Evolutionary conservation across 2,888 invertebrate species (phyloP).

Genomic region (Agrochola lota): DNA sequence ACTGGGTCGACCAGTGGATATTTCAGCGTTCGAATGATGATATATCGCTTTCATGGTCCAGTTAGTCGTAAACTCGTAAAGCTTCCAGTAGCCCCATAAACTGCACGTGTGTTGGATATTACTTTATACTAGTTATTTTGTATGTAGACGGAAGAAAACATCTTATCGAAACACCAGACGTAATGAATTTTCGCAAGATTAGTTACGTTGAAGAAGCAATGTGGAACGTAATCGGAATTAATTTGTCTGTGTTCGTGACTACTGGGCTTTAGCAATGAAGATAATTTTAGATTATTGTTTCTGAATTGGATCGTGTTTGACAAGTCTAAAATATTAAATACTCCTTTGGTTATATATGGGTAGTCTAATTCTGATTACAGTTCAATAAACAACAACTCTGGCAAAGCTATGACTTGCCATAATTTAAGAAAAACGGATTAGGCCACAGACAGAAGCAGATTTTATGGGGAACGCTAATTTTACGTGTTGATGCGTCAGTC

Average conservation of each 20-base stretch:
- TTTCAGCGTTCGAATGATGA: constrained; percentile 67
- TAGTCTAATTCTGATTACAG: background rate
- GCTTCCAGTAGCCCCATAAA: constrained; percentile 32
- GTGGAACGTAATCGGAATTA: constrained; percentile 25
- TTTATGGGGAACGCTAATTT: constrained; percentile 43
- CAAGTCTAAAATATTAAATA: background rate
- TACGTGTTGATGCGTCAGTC: constrained; percentile 62
- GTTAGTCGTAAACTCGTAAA: constrained; percentile 52
- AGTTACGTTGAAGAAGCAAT: constrained; percentile 33
- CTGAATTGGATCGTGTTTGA: constrained; percentile 12
- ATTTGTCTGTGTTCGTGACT: constrained; percentile 38
- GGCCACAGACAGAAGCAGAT: constrained; percentile 3
- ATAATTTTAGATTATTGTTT: constrained; percentile 50
- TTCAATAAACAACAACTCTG: background rate
- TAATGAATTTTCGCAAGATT: constrained; percentile 40
- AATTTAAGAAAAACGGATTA: background rate
- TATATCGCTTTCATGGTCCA: constrained; percentile 62
- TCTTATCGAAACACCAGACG: constrained; percentile 16
- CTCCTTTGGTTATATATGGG: background rate
- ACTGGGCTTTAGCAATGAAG: constrained; percentile 16
- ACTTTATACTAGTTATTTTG: background rate
- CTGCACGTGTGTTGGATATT: constrained; percentile 47
- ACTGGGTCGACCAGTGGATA: constrained; percentile 72
- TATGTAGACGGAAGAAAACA: constrained; percentile 1
- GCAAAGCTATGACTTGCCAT: background rate